Evolutionary conservation across 2,797 vertebrate genomes (phyloP).

Genomic region (Mus spretus): DNA sequence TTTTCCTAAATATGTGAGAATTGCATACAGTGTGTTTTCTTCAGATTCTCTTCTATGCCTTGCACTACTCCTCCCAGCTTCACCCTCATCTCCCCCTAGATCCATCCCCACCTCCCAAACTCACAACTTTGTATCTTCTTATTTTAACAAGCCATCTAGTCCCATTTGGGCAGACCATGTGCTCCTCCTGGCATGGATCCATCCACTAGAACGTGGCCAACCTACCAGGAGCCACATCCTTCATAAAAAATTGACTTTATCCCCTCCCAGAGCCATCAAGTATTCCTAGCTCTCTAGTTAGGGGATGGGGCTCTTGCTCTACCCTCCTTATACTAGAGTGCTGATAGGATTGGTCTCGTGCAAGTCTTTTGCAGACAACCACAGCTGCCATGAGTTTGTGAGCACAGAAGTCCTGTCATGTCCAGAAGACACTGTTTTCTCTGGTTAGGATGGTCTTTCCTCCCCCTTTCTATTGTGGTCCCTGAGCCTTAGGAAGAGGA

Average conservation of each 20-base stretch:
- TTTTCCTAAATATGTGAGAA: background rate
- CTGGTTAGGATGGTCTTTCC: background rate
- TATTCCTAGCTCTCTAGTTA: background rate
- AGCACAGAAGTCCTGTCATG: background rate
- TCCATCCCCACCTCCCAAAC: background rate
- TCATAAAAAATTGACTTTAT: background rate
- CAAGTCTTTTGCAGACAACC: background rate
- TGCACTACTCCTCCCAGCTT: background rate
- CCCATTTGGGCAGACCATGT: background rate
- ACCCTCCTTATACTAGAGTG: background rate
- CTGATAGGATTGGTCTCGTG: no score
- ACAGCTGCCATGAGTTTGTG: background rate
- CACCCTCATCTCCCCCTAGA: no score
- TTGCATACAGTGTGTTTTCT: background rate
- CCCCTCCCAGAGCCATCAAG: background rate
- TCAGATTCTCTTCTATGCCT: background rate
- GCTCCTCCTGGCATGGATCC: background rate
- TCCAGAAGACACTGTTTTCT: background rate
- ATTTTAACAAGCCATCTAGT: background rate
- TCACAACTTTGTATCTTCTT: background rate
- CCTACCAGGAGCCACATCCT: background rate
- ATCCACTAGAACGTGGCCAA: background rate
- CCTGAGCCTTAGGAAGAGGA: background rate
- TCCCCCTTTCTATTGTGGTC: background rate
- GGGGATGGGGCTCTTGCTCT: background rate